phyloP scores from a whole-genome alignment of 2,888 invertebrate species.

The Germaria angustata region DNA sequence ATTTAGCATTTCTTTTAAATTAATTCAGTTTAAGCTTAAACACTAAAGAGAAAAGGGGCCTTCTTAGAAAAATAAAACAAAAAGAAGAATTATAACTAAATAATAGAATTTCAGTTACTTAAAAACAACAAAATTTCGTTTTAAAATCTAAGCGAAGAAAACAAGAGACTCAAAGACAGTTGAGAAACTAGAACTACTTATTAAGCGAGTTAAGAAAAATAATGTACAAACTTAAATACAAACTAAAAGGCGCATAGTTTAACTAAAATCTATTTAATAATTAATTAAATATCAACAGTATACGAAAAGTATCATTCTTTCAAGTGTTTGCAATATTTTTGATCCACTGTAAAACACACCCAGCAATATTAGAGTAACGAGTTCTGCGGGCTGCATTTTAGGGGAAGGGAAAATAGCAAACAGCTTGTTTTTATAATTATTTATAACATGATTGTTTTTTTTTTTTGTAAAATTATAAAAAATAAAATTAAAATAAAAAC shows the following conservation, averaged over 20 bases:
- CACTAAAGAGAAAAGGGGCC: constrained; percentile 1
- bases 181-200: constrained; percentile 38
- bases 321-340: constrained; percentile 39
- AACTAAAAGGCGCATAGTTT: constrained; percentile 56
- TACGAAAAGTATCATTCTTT: constrained; percentile 64
- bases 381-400: not conserved
- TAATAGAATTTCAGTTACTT: constrained; percentile 56
- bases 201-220: constrained; percentile 53
- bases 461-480: constrained; percentile 38
- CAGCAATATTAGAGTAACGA: not conserved
- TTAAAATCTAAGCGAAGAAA: constrained; percentile 31
- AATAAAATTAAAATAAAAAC: constrained; percentile 66
- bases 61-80: constrained; percentile 26
- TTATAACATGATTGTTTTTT: constrained; percentile 64
- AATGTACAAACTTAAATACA: constrained; percentile 63
- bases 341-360: not conserved
- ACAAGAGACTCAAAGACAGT: not conserved
- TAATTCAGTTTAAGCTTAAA: constrained; percentile 47
- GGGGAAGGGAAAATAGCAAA: not conserved
- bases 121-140: constrained; percentile 67
- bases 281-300: constrained; percentile 65
- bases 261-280: constrained; percentile 60
- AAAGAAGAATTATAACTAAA: constrained; percentile 29
- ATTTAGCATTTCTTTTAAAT: constrained; percentile 22
- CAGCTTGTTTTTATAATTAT: constrained; percentile 43